Percentiles rank a stretch among this genome's conserved stretches.
Conservation (phyloP, 2,797 vertebrate genomes). For the Mus minutoides region DNA sequence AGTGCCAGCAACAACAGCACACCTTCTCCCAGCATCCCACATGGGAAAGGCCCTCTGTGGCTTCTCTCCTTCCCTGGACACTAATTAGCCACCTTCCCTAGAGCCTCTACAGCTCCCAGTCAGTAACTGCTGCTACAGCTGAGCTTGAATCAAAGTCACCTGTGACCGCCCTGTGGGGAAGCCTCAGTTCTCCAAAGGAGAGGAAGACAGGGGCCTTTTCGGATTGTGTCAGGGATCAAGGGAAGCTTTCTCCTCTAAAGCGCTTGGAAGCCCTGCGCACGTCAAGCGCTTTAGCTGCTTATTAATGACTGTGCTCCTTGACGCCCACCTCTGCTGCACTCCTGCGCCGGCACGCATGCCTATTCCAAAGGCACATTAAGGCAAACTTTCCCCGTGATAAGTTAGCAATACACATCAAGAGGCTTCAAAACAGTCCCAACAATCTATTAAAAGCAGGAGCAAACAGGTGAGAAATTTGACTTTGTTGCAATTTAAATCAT, state of each 20-base stretch:
- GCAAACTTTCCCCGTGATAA: constrained; percentile 17
- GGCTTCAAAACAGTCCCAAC: constrained; percentile 52
- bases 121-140: not conserved
- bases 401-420: constrained; percentile 41
- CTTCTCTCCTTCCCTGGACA: not conserved
- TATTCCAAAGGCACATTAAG: constrained; percentile 28
- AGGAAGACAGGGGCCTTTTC: constrained; percentile 17
- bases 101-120: not conserved
- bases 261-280: not conserved
- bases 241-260: not conserved
- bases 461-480: constrained; percentile 66
- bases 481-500: constrained; percentile 59
- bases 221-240: not conserved
- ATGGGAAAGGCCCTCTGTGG: not conserved
- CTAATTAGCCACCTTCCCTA: not conserved
- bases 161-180: not conserved
- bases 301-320: not conserved
- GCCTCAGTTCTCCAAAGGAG: not conserved
- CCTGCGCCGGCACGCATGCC: not conserved
- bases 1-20: not conserved
- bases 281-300: not conserved
- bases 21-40: not conserved
- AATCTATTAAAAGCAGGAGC: constrained; percentile 58
- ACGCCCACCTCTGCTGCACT: not conserved
- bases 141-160: constrained; percentile 57